A percentile compares a stretch with the other conserved stretches of the same genome.
Conservation (phyloP, 1,140 invertebrate genomes). For the Lordiphosa clarofinis region DNA sequence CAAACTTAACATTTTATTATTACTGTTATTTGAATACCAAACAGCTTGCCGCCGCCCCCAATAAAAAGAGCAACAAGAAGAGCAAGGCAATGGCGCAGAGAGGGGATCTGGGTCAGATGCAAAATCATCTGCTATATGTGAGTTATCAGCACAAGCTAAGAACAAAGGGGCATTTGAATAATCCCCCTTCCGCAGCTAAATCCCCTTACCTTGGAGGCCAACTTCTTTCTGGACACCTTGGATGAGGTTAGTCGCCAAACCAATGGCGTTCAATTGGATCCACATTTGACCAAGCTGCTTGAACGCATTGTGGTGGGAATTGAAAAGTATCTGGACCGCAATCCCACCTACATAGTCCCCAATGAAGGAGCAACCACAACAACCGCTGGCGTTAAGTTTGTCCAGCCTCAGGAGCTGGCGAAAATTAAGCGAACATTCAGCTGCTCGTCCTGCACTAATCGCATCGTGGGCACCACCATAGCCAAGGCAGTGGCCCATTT, state of each 20-base stretch:
- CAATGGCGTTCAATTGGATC: constrained; percentile 42
- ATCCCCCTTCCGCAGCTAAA: constrained; percentile 44
- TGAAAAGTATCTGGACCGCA: constrained; percentile 56
- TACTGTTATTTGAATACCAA: constrained; percentile 10
- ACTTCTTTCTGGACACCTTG: constrained; percentile 55
- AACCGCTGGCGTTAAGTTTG: constrained; percentile 29
- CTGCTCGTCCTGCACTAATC: constrained; percentile 44
- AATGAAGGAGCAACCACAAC: constrained; percentile 5
- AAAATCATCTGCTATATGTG: constrained; percentile 43
- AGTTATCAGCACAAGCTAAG: constrained; percentile 8
- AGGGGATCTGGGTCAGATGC: constrained; percentile 8
- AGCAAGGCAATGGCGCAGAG: constrained; percentile 43
- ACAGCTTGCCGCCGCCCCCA: constrained; percentile 17
- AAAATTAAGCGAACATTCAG: constrained; percentile 57
- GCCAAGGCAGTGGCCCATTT: constrained; percentile 57
- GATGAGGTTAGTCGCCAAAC: constrained; percentile 22
- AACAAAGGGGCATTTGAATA: not conserved
- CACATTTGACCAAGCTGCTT: constrained; percentile 40
- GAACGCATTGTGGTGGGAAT: constrained; percentile 58
- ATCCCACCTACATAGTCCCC: constrained; percentile 39
- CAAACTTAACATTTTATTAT: constrained; percentile 1
- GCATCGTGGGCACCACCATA: constrained; percentile 55
- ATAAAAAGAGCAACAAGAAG: constrained; percentile 42
- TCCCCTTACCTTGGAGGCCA: constrained; percentile 64
- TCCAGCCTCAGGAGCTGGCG: constrained; percentile 38